Evolutionary conservation across 1,140 invertebrate species (phyloP), one percentile per base, ranked within the genome.

Genomic region (Leptinotarsa undecemlineata): DNA sequence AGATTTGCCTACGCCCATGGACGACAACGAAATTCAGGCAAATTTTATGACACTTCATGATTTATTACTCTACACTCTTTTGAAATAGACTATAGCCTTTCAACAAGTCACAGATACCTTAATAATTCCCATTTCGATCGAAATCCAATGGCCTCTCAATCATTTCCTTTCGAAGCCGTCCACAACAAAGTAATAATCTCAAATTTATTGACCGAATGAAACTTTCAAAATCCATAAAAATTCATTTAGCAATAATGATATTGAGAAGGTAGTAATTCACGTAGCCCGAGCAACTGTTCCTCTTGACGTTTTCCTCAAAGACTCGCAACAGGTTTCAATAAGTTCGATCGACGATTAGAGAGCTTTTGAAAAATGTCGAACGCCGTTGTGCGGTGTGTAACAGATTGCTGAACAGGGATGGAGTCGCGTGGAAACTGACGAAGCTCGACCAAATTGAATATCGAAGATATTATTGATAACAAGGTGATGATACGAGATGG

Each of bases 141-240:
- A 21, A 64, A 64, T 15, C 14, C 26, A 69, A 48, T 23, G 68
- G 5, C 68, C 68, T 11, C 68, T 69, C 20, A 57, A 57, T 69
- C 26, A 69, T 61, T 17, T 69, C 68, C n/a, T 47, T n/a, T 6
- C 26, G 26, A 33, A 33, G 26, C 47, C 68, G 48, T 57, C 47
- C 68, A 70, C 68, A 78, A 81, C 77, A 78, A 77, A 78, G 77
- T 70, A 62, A 79, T 68, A 78, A 80, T 76, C 15, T 21, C 23
- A 60, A 57, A 71, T 71, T 71, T 57, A 71, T 60, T 17, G 26
- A 17, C 57, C 20, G 21, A 60, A 60, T 71, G 48, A 62, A 71
- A 71, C 69, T 60, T 71, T 61, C 17, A 14, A 74, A 70, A 70
- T 61, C 57, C 73, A 74, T 74, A 64, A 74, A 70, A 74, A 74